Evolutionary conservation across 2,888 invertebrate species (phyloP).

Genomic region (Tricholauxania praeusta): DNA sequence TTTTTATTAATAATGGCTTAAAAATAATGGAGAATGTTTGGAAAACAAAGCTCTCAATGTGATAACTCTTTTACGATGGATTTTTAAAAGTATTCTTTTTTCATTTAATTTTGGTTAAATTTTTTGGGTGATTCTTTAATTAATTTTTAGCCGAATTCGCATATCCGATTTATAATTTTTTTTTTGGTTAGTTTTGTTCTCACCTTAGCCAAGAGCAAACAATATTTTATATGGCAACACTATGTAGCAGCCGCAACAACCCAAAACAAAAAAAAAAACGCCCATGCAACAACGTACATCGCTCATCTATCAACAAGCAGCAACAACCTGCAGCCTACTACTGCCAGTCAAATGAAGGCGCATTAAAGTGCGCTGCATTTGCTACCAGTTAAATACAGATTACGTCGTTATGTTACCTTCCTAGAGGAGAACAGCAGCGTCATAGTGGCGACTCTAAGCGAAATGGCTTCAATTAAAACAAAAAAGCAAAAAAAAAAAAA

Average conservation of each 20-base stretch:
- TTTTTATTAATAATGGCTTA: too few species aligned
- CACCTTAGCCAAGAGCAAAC: background rate
- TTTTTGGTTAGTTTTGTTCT: too few species aligned
- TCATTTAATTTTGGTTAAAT: too few species aligned
- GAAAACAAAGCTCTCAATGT: too few species aligned
- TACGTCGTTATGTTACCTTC: constrained; percentile 49
- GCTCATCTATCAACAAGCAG: constrained; percentile 29
- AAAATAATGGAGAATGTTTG: background rate
- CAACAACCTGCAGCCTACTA: constrained; percentile 25
- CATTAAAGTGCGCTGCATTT: constrained; percentile 38
- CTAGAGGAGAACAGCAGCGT: constrained; percentile 18
- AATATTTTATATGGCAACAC: background rate
- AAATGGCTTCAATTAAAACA: constrained; percentile 26
- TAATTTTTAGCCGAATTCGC: too few species aligned
- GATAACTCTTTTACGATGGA: too few species aligned
- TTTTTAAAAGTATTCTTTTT: too few species aligned
- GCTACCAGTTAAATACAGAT: constrained; percentile 53
- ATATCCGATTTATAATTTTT: too few species aligned
- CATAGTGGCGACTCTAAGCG: constrained; percentile 3
- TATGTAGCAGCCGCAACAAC: background rate
- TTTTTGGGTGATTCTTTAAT: too few species aligned
- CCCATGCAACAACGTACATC: constrained; percentile 17
- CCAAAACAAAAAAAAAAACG: constrained; percentile 1
- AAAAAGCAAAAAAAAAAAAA: constrained; percentile 36
- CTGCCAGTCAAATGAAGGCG: constrained; percentile 26